Conservation (phyloP, 2,888 invertebrate species). For the Limnephilus rhombicus region DNA sequence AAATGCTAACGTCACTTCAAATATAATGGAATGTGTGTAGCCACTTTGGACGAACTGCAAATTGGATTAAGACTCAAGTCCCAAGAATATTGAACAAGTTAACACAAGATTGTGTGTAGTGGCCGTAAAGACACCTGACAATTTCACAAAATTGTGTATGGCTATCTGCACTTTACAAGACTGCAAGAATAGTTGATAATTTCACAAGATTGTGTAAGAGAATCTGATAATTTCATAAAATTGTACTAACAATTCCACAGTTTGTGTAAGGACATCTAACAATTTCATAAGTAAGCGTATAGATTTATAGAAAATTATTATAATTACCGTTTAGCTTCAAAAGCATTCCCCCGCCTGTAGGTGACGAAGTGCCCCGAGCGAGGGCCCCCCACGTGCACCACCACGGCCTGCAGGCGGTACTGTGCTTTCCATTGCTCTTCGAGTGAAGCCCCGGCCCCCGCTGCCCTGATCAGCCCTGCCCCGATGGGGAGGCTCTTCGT, state of each 20-base stretch:
- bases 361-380: slow-evolving; percentile 97
- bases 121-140: too few relatives aligned
- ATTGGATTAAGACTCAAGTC: too few relatives aligned
- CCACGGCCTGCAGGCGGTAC: slow-evolving; percentile 90
- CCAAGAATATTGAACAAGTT: too few relatives aligned
- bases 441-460: slow-evolving; percentile 70
- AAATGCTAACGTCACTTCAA: too few relatives aligned
- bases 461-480: slow-evolving; percentile 64
- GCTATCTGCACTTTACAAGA: too few relatives aligned
- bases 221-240: background rate
- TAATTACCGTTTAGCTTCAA: slow-evolving; percentile 75
- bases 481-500: slow-evolving; percentile 73
- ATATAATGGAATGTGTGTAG: too few relatives aligned
- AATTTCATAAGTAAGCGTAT: background rate
- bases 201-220: background rate
- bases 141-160: too few relatives aligned
- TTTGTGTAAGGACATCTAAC: background rate
- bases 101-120: too few relatives aligned
- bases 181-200: background rate
- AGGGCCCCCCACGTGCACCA: slow-evolving; percentile 94
- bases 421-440: slow-evolving; percentile 76
- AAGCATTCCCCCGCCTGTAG: slow-evolving; percentile 87
- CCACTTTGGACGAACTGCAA: too few relatives aligned
- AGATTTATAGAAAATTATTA: background rate
- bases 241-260: background rate